A percentile compares a stretch with the other conserved stretches of the same genome.
phyloP scores from a whole-genome alignment of 2,113 vertebrate genomes.

The Martes martes region DNA sequence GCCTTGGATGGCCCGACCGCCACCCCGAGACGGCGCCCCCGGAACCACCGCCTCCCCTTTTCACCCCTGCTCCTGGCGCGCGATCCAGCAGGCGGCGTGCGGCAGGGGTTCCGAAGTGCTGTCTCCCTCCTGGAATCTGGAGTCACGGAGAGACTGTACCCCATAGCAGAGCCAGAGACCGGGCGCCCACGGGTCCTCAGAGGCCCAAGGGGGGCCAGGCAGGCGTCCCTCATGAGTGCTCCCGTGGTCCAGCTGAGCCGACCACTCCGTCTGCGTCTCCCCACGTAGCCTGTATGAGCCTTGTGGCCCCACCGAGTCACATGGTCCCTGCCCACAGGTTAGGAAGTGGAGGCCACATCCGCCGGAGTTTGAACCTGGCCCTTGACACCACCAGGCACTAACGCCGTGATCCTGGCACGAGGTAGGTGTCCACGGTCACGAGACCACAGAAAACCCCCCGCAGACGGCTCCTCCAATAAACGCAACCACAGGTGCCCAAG shows the following conservation, averaged over 20 bases:
- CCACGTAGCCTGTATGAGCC: rapidly evolving
- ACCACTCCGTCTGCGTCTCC: rapidly evolving
- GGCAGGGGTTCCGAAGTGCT: rapidly evolving
- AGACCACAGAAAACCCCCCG: not conserved
- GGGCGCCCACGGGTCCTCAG: rapidly evolving
- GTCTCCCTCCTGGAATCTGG: not conserved
- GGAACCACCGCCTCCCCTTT: rapidly evolving
- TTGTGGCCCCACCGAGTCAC: not conserved
- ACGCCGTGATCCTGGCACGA: rapidly evolving
- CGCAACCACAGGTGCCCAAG: rapidly evolving
- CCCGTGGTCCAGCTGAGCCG: rapidly evolving
- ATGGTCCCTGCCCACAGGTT: rapidly evolving
- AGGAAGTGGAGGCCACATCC: rapidly evolving
- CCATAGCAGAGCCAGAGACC: rapidly evolving
- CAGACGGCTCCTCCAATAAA: not conserved
- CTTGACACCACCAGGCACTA: rapidly evolving
- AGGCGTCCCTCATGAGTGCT: rapidly evolving
- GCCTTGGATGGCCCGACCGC: not conserved
- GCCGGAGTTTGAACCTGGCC: not conserved
- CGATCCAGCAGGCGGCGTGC: rapidly evolving
- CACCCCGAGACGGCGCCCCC: not conserved
- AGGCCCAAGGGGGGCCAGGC: not conserved
- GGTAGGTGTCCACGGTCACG: not conserved
- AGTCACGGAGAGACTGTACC: not conserved
- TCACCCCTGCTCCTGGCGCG: not conserved